Evolutionary conservation across 2,888 invertebrate genomes (phyloP).

Genomic region (Choristoneura rosaceana): DNA sequence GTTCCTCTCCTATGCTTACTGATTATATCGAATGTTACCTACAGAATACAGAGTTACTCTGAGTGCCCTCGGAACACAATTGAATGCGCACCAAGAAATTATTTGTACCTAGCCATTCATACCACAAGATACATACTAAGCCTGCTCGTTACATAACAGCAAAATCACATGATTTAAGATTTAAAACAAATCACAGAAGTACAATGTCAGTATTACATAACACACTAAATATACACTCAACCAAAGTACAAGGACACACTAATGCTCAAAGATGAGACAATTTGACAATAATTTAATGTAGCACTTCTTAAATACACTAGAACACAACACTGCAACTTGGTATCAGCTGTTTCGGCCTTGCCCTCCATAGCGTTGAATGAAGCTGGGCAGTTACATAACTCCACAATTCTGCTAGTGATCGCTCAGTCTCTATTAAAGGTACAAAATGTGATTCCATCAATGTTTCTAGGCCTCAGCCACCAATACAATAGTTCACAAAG

Average conservation of each 20-base stretch:
- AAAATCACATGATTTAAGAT: slow-evolving; percentile 70
- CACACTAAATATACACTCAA: slow-evolving; percentile 52
- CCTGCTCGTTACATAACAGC: slow-evolving; percentile 74
- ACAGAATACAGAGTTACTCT: slow-evolving; percentile 24
- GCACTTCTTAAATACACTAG: slow-evolving; percentile 35
- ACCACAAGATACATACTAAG: slow-evolving; percentile 60
- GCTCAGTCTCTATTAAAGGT: slow-evolving; percentile 49
- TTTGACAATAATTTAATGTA: slow-evolving; percentile 1
- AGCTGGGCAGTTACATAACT: slow-evolving; percentile 75
- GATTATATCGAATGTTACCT: slow-evolving; percentile 36
- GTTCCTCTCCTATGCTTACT: slow-evolving; percentile 28
- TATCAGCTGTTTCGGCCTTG: slow-evolving; percentile 60
- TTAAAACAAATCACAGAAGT: slow-evolving; percentile 63
- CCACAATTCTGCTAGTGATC: slow-evolving; percentile 56
- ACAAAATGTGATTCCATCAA: slow-evolving; percentile 49
- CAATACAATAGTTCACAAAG: slow-evolving; percentile 25
- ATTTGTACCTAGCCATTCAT: slow-evolving; percentile 59
- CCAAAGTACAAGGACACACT: slow-evolving; percentile 62
- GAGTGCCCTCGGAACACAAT: slow-evolving; percentile 54
- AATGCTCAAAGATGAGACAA: slow-evolving; percentile 18
- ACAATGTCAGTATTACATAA: slow-evolving; percentile 58
- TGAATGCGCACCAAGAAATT: slow-evolving; percentile 59
- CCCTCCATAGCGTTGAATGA: slow-evolving; percentile 58
- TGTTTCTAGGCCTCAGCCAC: slow-evolving; percentile 16
- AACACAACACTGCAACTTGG: slow-evolving; percentile 43